phyloP scores from a whole-genome alignment of 2,888 invertebrate genomes.

The Coleophora flavipennella region DNA sequence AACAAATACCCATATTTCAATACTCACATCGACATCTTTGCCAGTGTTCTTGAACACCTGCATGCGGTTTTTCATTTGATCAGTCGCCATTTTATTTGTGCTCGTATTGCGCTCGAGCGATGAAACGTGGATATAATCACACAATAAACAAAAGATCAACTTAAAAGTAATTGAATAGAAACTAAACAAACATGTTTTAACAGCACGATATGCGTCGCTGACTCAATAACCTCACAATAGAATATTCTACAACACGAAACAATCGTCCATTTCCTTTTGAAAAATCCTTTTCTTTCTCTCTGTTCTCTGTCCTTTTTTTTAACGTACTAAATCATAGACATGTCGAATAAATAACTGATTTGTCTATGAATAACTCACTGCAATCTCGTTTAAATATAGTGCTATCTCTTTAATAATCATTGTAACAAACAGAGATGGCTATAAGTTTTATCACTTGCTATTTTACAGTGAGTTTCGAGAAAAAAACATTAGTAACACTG shows the following conservation, averaged over 20 bases:
- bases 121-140: conserved; percentile 45
- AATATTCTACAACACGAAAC: conserved; percentile 53
- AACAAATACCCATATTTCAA: conserved; percentile 3
- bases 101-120: conserved; percentile 35
- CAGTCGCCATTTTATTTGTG: conserved; percentile 82
- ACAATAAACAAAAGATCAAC: conserved; percentile 59
- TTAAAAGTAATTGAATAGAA: conserved; percentile 43
- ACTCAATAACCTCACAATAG: conserved; percentile 54
- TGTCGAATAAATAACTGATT: too few relatives aligned
- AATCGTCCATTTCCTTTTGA: conserved; percentile 45
- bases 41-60: conserved; percentile 99
- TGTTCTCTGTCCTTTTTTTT: conserved; percentile 24
- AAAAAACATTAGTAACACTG: not conserved
- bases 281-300: conserved; percentile 35
- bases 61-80: conserved; percentile 87
- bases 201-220: conserved; percentile 47
- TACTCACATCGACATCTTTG: conserved; percentile 98
- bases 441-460: not conserved
- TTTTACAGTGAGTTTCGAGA: not conserved
- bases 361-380: conserved; percentile 2
- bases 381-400: not conserved
- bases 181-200: conserved; percentile 63
- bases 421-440: not conserved
- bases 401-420: not conserved
- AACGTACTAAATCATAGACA: conserved; percentile 3